Percentiles rank a stretch among this genome's conserved stretches.
Evolutionary conservation across 2,888 invertebrate species (phyloP).

Genomic region (Ypsolopha scabrella): DNA sequence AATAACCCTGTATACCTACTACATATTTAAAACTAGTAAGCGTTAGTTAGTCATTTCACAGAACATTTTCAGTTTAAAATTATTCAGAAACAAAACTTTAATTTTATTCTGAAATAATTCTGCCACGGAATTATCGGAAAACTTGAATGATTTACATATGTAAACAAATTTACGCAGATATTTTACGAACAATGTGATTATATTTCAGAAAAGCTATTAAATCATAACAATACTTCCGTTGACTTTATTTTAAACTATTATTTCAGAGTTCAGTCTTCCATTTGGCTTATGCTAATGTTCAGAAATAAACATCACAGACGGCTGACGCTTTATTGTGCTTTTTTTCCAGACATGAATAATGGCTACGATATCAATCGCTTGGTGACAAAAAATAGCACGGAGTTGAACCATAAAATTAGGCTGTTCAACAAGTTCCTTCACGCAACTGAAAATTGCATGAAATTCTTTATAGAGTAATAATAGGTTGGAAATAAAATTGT

Average conservation of each 20-base stretch:
- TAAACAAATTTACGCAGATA: too few species aligned
- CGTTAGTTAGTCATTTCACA: too few species aligned
- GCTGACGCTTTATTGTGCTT: constrained; percentile 9
- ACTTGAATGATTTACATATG: too few species aligned
- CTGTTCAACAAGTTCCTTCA: constrained; percentile 12
- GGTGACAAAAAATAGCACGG: not conserved
- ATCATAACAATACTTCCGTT: not conserved
- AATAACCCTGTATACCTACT: too few species aligned
- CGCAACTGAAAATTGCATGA: not conserved
- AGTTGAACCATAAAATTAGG: constrained; percentile 9
- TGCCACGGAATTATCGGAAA: too few species aligned
- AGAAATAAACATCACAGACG: constrained; percentile 24
- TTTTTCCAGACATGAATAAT: not conserved
- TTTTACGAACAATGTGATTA: too few species aligned
- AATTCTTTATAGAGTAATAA: too few species aligned
- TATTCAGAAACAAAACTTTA: too few species aligned
- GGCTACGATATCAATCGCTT: constrained; percentile 1
- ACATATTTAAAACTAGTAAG: too few species aligned
- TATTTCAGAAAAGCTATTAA: not conserved
- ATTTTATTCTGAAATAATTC: too few species aligned
- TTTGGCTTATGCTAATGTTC: constrained; percentile 25
- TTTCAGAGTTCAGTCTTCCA: constrained; percentile 15
- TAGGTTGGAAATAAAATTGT: too few species aligned
- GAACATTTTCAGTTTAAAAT: too few species aligned
- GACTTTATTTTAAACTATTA: not conserved